Percentiles rank a stretch among this genome's conserved stretches.
These are phyloP conservation scores for Xiphophorus maculatus DNA, from an alignment of 2,113 vertebrate genomes.

Conservation along the genomic window DNA sequence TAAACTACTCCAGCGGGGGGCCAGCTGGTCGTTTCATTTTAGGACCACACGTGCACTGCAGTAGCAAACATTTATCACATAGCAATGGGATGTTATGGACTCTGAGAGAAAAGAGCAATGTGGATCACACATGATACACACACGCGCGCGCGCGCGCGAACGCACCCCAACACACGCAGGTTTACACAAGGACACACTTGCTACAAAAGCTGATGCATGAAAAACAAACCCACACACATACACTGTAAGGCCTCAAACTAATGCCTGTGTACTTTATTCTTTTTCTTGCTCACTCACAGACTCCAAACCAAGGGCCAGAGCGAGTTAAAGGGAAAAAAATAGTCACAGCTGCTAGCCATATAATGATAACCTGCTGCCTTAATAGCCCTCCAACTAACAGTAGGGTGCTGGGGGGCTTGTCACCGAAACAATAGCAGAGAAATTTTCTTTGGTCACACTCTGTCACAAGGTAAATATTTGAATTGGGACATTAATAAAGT, in stretches of 20 bases:
- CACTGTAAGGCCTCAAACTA: background rate
- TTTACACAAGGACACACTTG: background rate
- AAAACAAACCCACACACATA: background rate
- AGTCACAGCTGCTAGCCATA: constrained; percentile 55
- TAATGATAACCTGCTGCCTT: constrained; percentile 71
- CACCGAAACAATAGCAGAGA: constrained; percentile 54
- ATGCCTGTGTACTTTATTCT: constrained; percentile 16
- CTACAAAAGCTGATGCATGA: constrained; percentile 7
- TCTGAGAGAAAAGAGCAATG: constrained; percentile 31
- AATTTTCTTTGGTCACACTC: constrained; percentile 22
- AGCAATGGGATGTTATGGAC: constrained; percentile 58
- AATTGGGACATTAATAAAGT: constrained; percentile 50
- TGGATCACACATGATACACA: constrained; percentile 24
- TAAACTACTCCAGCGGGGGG: constrained; percentile 47
- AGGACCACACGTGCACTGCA: constrained; percentile 57
- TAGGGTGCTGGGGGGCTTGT: constrained; percentile 54
- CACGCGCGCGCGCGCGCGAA: background rate
- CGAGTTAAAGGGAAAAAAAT: constrained; percentile 62
- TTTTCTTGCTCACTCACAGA: constrained; percentile 8
- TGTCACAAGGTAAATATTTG: constrained; percentile 34
- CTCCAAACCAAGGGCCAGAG: constrained; percentile 30
- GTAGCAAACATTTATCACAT: constrained; percentile 69
- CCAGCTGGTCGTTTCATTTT: constrained; percentile 49
- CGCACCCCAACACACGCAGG: background rate
- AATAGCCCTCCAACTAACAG: constrained; percentile 59